These are phyloP conservation scores for Anoplius nigerrimus DNA, from an alignment of 2,888 invertebrate genomes.

Conservation along the genomic window DNA sequence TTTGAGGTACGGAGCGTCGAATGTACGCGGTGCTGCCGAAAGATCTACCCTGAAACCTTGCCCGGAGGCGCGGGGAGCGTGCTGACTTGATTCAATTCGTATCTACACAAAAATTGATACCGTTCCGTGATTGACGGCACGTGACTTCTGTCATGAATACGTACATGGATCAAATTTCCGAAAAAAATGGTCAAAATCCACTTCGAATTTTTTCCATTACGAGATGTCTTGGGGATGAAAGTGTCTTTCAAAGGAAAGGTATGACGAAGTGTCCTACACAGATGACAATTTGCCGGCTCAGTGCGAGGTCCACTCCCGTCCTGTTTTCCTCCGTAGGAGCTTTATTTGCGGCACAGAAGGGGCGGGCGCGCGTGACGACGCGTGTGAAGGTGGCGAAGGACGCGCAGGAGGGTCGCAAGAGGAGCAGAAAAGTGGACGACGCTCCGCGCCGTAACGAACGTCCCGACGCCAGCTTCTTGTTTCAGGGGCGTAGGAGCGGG, in stretches of 20 bases:
- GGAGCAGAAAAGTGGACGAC: conserved; percentile 56
- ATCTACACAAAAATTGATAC: no score
- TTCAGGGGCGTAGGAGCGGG: no score
- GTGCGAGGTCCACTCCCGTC: conserved; percentile 44
- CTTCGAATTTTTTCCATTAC: no score
- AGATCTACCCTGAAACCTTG: no score
- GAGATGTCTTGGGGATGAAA: no score
- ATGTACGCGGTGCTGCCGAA: background rate
- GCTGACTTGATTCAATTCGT: no score
- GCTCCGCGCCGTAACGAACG: conserved; percentile 65
- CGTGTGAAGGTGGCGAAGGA: conserved; percentile 21
- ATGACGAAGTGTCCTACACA: conserved; percentile 30
- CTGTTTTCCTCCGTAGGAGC: conserved; percentile 69
- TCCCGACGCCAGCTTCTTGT: conserved; percentile 70
- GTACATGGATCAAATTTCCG: no score
- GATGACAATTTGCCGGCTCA: conserved; percentile 64
- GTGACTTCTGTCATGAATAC: no score
- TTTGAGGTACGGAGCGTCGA: conserved; percentile 40
- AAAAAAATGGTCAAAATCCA: no score
- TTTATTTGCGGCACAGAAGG: conserved; percentile 68
- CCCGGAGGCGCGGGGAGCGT: no score
- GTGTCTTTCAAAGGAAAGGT: background rate
- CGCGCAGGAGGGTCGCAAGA: conserved; percentile 8
- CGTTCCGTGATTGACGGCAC: no score
- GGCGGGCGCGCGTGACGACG: conserved; percentile 40